phyloP scores from a whole-genome alignment of 1,140 invertebrate genomes.

The Hirudo medicinalis region DNA sequence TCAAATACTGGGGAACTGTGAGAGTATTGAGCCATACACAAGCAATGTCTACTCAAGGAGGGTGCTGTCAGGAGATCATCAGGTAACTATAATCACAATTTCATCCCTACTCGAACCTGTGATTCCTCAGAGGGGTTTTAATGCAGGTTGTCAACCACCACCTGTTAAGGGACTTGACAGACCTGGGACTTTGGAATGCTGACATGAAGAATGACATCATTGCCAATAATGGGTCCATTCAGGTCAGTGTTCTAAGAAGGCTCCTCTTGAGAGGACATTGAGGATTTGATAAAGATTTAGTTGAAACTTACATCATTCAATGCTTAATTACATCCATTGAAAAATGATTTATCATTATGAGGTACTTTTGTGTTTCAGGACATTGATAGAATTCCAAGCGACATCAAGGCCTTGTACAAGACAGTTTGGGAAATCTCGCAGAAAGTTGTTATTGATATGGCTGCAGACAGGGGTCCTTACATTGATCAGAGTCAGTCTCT shows the following conservation, averaged over 20 bases:
- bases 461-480: slow-evolving; percentile 88
- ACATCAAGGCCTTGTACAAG: slow-evolving; percentile 83
- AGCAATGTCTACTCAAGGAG: slow-evolving; percentile 89
- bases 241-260: slow-evolving; percentile 37
- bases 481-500: slow-evolving; percentile 97
- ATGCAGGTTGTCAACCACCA: slow-evolving; percentile 85
- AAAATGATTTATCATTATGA: not conserved
- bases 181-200: slow-evolving; percentile 78
- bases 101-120: slow-evolving; percentile 15
- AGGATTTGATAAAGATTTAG: not conserved
- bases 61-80: slow-evolving; percentile 77
- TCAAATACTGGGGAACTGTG: slow-evolving; percentile 97
- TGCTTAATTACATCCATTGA: not conserved
- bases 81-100: slow-evolving; percentile 38
- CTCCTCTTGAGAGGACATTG: not conserved
- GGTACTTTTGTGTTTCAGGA: slow-evolving; percentile 45
- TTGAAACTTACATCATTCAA: not conserved
- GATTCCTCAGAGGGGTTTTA: not conserved
- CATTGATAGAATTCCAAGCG: slow-evolving; percentile 71
- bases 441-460: slow-evolving; percentile 87
- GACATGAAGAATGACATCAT: slow-evolving; percentile 93
- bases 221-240: slow-evolving; percentile 81
- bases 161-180: slow-evolving; percentile 79
- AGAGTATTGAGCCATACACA: slow-evolving; percentile 94
- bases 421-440: slow-evolving; percentile 98